Conservation (phyloP, 2,888 invertebrate genomes). For the Scaptomyza parva region DNA sequence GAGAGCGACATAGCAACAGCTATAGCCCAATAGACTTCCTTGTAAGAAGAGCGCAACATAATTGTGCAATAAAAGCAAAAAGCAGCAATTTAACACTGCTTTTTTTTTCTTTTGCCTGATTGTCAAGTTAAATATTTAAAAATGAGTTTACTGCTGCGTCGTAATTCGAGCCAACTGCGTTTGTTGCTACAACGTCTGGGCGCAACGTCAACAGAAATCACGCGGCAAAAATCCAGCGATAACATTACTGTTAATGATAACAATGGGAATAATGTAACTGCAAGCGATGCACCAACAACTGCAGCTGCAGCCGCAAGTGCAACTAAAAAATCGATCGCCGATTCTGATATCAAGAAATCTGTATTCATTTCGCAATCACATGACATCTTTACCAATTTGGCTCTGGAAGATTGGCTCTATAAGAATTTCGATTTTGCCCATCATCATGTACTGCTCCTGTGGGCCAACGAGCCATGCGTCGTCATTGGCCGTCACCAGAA, state of each 20-base stretch:
- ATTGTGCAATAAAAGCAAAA: constrained; percentile 50
- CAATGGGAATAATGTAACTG: constrained; percentile 40
- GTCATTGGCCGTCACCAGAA: constrained; percentile 99
- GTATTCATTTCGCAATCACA: constrained; percentile 96
- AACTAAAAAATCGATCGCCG: constrained; percentile 58
- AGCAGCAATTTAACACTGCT: constrained; percentile 38
- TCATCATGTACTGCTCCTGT: constrained; percentile 94
- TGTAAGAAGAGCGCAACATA: constrained; percentile 31
- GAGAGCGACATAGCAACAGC: constrained; percentile 55
- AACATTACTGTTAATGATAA: constrained; percentile 27
- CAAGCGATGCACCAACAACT: constrained; percentile 76
- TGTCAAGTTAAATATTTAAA: constrained; percentile 32
- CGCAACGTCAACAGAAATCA: constrained; percentile 49
- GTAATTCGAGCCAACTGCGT: constrained; percentile 71
- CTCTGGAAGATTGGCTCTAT: constrained; percentile 98
- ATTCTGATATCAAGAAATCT: constrained; percentile 89
- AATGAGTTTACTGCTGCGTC: constrained; percentile 67
- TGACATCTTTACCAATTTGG: constrained; percentile 96
- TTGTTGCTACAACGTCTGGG: constrained; percentile 61
- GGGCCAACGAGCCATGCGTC: constrained; percentile 97
- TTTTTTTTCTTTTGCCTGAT: constrained; percentile 5
- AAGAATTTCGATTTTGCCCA: constrained; percentile 92
- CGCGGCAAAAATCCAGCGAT: constrained; percentile 54
- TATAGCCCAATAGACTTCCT: constrained; percentile 43
- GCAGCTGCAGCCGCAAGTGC: no score